Evolutionary conservation across 30 jellyfish, hydroid and myxozoan species (phyloP), one percentile per base, ranked within the genome.

Genomic region (Mastigias papua): DNA sequence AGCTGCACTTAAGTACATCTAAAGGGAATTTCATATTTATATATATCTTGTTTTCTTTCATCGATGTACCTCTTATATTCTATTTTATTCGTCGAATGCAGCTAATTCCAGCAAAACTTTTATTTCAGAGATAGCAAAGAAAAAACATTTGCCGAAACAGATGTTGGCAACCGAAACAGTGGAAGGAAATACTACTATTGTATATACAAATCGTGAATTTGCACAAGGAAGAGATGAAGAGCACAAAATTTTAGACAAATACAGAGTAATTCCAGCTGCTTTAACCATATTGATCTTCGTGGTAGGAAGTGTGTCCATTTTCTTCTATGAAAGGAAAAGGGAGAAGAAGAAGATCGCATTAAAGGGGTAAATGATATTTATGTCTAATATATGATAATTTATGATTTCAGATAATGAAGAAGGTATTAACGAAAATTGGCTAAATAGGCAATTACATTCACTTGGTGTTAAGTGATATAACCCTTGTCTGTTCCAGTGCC

Each of bases 261-360:
- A 70, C 37, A 31, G 94, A 19, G 86, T 85, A 23, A 71, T 61
- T 58, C 94, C 94, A 31, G 94, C 94, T 7, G 48, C 70, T 63
- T 75, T 50, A 20, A 65, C 86, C 25, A 60, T 85, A 1, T 5
- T 42, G 42, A 85, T 85, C 9, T 85, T 85, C 61, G 68, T 85
- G 10, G 76, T 62, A 25, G 94, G 94, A 5, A 85, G 94, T 49
- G 10, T 85, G 30, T 61, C 75, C 49, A 85, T 85, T 15, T 85
- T 54, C 57, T 27, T 73, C 29, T 62, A 42, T 26, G 94, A 85
- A 65, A 54, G 74, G 23, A 32, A 54, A 17, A 85, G 73, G 61
- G 94, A 73, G 32, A 31, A 1, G 29, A 35, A 61, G 69, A 73
- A 73, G 63, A 34, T 5, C 4, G 42, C 60, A n/a, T 37, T 17